These are phyloP conservation scores for Leuciscus waleckii DNA, from an alignment of 2,797 vertebrate genomes.

Conservation along the genomic window DNA sequence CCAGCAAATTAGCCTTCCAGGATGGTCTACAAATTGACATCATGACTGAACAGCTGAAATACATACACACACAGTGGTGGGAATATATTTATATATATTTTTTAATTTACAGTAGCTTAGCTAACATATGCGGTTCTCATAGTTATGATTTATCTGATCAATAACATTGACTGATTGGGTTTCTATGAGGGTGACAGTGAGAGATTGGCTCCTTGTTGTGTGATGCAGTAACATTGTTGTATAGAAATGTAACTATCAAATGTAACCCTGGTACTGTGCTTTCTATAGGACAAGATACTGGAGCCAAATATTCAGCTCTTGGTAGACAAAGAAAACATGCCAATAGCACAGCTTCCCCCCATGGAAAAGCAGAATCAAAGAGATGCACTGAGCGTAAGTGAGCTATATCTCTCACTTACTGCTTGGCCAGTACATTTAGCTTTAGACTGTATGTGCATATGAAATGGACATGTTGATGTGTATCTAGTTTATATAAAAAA, in stretches of 20 bases:
- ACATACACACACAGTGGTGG: neutral
- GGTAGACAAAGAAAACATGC: conserved; percentile 83
- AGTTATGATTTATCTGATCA: neutral
- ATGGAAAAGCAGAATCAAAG: conserved; percentile 81
- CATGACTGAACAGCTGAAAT: neutral
- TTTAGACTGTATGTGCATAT: neutral
- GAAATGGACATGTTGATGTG: neutral
- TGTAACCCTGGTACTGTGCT: conserved; percentile 80
- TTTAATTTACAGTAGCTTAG: neutral
- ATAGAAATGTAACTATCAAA: conserved; percentile 12
- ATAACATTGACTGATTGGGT: neutral
- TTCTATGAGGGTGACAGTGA: conserved; percentile 36
- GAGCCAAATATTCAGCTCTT: conserved; percentile 81
- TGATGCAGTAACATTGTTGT: neutral
- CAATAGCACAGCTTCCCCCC: conserved; percentile 72
- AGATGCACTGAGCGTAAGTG: conserved; percentile 84
- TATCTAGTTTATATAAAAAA: neutral
- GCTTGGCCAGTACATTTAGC: neutral
- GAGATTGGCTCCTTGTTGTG: conserved; percentile 8
- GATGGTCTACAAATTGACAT: neutral
- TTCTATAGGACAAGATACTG: conserved; percentile 82
- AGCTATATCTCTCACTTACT: conserved; percentile 66
- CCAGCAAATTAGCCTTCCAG: neutral
- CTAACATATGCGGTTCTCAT: neutral
- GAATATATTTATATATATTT: too few species aligned